These are phyloP conservation scores for Eolophus roseicapilla DNA, from an alignment of 2,113 vertebrate genomes.

Conservation along the genomic window DNA sequence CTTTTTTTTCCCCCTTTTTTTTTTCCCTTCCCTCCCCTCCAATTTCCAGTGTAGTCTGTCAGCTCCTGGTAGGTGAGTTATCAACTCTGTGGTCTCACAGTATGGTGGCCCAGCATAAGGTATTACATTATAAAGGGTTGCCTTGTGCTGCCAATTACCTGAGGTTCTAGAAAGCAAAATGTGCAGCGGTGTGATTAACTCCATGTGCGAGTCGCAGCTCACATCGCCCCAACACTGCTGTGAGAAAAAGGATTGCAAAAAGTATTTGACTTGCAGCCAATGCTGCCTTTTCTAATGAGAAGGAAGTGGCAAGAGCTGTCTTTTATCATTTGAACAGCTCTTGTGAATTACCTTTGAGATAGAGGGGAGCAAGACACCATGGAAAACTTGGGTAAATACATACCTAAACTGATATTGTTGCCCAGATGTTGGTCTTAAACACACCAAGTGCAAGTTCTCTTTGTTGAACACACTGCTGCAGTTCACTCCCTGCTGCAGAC, in stretches of 20 bases:
- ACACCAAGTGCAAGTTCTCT: background rate
- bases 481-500: background rate
- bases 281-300: background rate
- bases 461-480: background rate
- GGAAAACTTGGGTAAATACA: background rate
- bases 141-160: conserved; percentile 50
- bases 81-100: background rate
- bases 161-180: background rate
- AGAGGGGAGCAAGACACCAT: background rate
- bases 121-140: background rate
- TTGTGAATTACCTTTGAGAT: background rate
- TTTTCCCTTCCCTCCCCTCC: background rate
- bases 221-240: background rate
- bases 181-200: background rate
- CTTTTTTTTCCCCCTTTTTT: background rate
- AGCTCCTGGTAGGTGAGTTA: conserved; percentile 49
- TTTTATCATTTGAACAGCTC: background rate
- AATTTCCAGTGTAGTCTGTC: conserved; percentile 67
- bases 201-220: background rate
- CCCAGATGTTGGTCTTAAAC: background rate
- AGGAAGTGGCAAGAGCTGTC: background rate
- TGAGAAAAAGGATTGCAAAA: background rate
- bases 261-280: background rate
- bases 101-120: conserved; percentile 24
- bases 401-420: background rate